Percentiles rank a stretch among this genome's conserved stretches.
phyloP scores from a whole-genome alignment of 2,888 invertebrate genomes.

The Troides oblongomaculatus region DNA sequence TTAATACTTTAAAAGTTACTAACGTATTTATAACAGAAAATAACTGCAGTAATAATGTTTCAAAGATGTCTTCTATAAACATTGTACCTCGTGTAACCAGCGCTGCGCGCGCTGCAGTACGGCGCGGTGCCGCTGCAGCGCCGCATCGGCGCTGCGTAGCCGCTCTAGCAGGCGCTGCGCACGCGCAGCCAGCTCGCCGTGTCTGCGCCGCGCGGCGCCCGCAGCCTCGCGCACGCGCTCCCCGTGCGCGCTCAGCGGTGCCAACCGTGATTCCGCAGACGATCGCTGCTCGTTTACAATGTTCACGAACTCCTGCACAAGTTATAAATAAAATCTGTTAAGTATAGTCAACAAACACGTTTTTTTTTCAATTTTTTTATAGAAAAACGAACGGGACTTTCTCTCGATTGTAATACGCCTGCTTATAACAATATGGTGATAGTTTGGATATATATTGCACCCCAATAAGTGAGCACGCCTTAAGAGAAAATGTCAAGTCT shows the following conservation, averaged over 20 bases:
- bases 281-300: constrained; percentile 93
- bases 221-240: constrained; percentile 89
- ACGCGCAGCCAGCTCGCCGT: constrained; percentile 89
- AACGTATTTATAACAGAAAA: too few relatives aligned
- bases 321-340: too few relatives aligned
- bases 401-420: too few relatives aligned
- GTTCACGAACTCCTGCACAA: constrained; percentile 85
- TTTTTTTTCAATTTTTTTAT: too few relatives aligned
- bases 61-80: background rate
- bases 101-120: constrained; percentile 88
- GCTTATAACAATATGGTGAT: too few relatives aligned
- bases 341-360: too few relatives aligned
- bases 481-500: too few relatives aligned
- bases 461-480: too few relatives aligned
- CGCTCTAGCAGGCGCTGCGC: constrained; percentile 92
- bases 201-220: constrained; percentile 87
- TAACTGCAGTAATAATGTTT: too few relatives aligned
- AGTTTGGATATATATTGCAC: too few relatives aligned
- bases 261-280: constrained; percentile 88
- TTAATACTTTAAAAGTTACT: too few relatives aligned
- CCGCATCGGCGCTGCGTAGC: constrained; percentile 86
- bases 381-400: too few relatives aligned
- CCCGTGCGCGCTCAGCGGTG: constrained; percentile 86
- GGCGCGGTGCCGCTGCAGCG: constrained; percentile 83
- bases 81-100: constrained; percentile 86